Percentiles rank a stretch among this genome's conserved stretches.
Evolutionary conservation across 2,797 vertebrate genomes (phyloP).

Genomic region (Hybognathus amarus): DNA sequence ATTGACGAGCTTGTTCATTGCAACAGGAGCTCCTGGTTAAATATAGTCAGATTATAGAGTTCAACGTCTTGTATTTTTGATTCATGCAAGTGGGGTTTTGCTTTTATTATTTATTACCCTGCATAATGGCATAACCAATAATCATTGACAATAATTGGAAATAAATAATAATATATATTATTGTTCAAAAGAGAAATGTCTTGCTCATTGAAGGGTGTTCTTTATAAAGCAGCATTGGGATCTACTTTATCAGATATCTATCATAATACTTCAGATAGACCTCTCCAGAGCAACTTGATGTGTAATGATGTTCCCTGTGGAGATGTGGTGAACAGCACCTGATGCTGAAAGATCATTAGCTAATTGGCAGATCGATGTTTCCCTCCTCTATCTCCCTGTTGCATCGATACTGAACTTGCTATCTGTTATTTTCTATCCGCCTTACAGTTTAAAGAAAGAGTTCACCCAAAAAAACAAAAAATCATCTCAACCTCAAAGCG

Average conservation of each 20-base stretch:
- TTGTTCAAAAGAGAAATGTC: background rate
- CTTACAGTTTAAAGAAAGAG: too few relatives aligned
- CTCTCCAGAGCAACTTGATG: conserved; percentile 31
- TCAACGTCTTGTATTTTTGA: background rate
- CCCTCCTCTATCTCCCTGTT: background rate
- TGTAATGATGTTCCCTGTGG: conserved; percentile 33
- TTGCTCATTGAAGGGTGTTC: background rate
- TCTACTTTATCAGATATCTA: too few relatives aligned
- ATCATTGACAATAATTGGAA: background rate
- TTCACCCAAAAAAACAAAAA: background rate
- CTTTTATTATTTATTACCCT: background rate
- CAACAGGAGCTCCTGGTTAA: background rate
- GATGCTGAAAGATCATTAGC: conserved; percentile 47
- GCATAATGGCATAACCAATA: background rate
- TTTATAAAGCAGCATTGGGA: background rate
- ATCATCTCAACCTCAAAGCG: background rate
- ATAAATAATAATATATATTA: background rate
- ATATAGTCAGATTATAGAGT: background rate
- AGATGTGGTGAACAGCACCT: conserved; percentile 27
- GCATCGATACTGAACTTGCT: conserved; percentile 14
- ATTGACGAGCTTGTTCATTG: background rate
- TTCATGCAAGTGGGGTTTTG: background rate
- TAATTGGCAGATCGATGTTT: conserved; percentile 20
- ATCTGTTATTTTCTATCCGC: background rate
- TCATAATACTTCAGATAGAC: background rate